Base-by-base conservation (phyloP, 2,888 invertebrate species). In the Drosophila paucipuncta region DNA sequence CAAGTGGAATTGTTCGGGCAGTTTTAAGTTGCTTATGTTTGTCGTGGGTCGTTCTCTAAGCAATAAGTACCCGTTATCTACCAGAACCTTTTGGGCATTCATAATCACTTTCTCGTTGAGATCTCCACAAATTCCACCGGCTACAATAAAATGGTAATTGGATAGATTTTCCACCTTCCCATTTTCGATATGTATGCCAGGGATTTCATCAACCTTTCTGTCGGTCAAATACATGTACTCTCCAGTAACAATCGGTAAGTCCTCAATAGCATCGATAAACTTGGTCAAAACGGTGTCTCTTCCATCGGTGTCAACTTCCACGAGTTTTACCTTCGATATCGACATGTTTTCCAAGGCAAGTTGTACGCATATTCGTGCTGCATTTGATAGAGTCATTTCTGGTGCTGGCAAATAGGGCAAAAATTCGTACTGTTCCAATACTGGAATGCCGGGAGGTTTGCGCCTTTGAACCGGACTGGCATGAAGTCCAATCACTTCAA, bases 361-460 rank as follows among this genome's bases (percentile, higher is more conserved):
- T 92, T 97, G 97, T 9, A 96, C 94, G 87, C 95, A 94, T 1
- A 95, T 93, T 31, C 96, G 94, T 0, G 95, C 92, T 0, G 95
- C 94, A 78, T 95, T 95, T 69, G 94, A 93, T 10, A 69, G 53
- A 0, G 78, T 63, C 2, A 92, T 35, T 7, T 58, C 69, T 4
- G 92, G 91, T 4, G 92, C 31, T 4, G 92, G 91, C 25, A 90
- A 93, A 92, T 96, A 95, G 0, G 97, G 95, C 11, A 97, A 91
- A 89, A 97, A 97, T 71, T 94, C 94, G 90, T 96, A 96, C 91
- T 95, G 95, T 92, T 98, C 97, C 30, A 97, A 92, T 0, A 97
- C 95, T 2, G 97, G 97, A n/a, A 95, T 94, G 16, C 96, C 95
- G 33, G 96, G 95, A 25, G 95, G 95, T 73, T 95, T 94, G 54